phyloP scores from a whole-genome alignment of 1,140 invertebrate species.

The Drosophila kurseongensis region DNA sequence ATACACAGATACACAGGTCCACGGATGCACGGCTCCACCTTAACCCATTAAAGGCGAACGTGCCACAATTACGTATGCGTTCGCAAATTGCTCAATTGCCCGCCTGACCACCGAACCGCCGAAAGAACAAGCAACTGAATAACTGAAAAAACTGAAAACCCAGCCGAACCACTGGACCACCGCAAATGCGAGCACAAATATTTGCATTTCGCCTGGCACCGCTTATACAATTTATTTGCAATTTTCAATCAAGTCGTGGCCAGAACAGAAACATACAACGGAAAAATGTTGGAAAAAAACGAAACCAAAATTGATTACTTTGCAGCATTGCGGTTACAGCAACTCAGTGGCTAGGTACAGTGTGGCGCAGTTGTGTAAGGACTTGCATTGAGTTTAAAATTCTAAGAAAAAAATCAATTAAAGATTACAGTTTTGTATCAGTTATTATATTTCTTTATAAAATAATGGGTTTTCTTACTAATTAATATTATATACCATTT shows the following conservation, averaged over 20 bases:
- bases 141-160: not conserved
- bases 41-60: constrained; percentile 75
- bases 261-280: constrained; percentile 52
- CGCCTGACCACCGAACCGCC: constrained; percentile 16
- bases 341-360: constrained; percentile 5
- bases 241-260: constrained; percentile 82
- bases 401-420: no score
- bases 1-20: not conserved
- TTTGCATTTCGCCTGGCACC: constrained; percentile 72
- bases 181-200: constrained; percentile 54
- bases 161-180: constrained; percentile 37
- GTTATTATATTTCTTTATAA: no score
- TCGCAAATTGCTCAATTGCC: constrained; percentile 77
- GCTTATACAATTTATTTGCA: constrained; percentile 83
- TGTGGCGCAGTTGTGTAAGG: constrained; percentile 10
- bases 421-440: no score
- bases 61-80: constrained; percentile 78
- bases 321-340: constrained; percentile 47
- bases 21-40: constrained; percentile 52
- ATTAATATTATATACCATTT: no score
- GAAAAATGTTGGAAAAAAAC: constrained; percentile 14
- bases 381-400: no score
- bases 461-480: no score
- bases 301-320: constrained; percentile 68
- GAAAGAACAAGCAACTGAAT: not conserved